Base-by-base conservation (phyloP, 2,113 vertebrate species). In the Phylloscopus trochilus region DNA sequence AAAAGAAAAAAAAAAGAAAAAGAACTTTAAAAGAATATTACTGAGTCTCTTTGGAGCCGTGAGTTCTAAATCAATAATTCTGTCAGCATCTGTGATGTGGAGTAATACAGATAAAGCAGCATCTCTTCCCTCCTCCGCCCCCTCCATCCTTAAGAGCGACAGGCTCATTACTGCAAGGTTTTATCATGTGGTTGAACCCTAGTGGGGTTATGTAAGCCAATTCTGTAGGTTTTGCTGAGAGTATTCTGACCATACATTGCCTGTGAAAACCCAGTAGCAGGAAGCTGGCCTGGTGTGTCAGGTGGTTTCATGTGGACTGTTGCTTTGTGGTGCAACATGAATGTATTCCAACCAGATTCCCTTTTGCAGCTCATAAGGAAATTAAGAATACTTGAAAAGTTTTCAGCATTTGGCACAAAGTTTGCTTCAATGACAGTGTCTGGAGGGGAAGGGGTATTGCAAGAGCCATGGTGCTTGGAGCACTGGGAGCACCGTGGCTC, bases 1-100 rank as follows among this genome's bases (percentile, higher is more conserved):
- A 39, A 11, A 35, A 16, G 11, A 37, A 3, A 21, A 21, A 41
- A 41, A 13, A 6, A 41, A 7, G 49, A 35, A 43, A 35, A 30
- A 18, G 44, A 55, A 30, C 30, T 87, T 85, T 5, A 63, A 92
- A 94, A 92, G 39, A 92, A 88, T 90, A 76, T 95, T 95, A 83
- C 59, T 68, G 66, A 96, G 79, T 96, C 88, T 91, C 96, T 97
- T 95, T 95, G 92, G 95, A 97, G 94, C 84, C 81, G 5, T 85
- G 83, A 96, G 96, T 97, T 97, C 97, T 97, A 96, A 96, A 96
- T 94, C 92, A 96, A 95, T 96, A 92, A 97, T 95, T 97, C 86
- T 94, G 96, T 97, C 96, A 93, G 85, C 93, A 95, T 97, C 86
- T 93, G 73, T 96, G 96, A 98, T 74, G 60, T 96, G 96, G 94